Conservation (phyloP, 2,888 invertebrate species). For the Drosophila kanekoi region DNA sequence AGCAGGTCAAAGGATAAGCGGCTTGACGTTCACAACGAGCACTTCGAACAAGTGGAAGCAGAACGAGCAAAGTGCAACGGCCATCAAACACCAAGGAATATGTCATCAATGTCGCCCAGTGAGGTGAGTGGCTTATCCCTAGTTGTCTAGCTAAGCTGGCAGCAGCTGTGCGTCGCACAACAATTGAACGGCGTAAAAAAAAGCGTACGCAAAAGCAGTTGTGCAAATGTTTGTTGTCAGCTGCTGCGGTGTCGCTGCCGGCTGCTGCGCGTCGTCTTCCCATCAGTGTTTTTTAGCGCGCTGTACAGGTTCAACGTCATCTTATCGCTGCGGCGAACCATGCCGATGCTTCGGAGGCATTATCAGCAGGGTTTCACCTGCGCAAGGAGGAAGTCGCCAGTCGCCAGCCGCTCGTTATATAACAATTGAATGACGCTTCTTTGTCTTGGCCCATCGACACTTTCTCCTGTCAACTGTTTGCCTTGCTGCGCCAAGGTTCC, state of each 20-base stretch:
- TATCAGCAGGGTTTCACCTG: conserved; percentile 25
- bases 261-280: neutral
- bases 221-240: conserved; percentile 64
- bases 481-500: conserved; percentile 16
- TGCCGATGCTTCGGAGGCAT: conserved; percentile 11
- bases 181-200: conserved; percentile 10
- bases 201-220: conserved; percentile 49
- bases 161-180: conserved; percentile 9
- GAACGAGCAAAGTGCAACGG: conserved; percentile 46
- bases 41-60: conserved; percentile 36
- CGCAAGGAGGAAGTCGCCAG: conserved; percentile 13
- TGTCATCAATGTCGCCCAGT: conserved; percentile 82
- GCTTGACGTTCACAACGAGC: conserved; percentile 24
- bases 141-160: neutral
- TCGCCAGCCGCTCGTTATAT: conserved; percentile 3
- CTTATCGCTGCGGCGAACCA: conserved; percentile 43
- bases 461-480: conserved; percentile 21
- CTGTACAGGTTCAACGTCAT: conserved; percentile 59
- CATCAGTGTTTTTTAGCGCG: conserved; percentile 2
- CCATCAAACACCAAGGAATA: conserved; percentile 50
- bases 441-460: conserved; percentile 16
- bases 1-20: conserved; percentile 17
- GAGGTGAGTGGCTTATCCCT: conserved; percentile 67
- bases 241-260: conserved; percentile 29
- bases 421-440: conserved; percentile 27